Conservation (phyloP, 2,797 vertebrate genomes). For the Acridotheres tristis region DNA sequence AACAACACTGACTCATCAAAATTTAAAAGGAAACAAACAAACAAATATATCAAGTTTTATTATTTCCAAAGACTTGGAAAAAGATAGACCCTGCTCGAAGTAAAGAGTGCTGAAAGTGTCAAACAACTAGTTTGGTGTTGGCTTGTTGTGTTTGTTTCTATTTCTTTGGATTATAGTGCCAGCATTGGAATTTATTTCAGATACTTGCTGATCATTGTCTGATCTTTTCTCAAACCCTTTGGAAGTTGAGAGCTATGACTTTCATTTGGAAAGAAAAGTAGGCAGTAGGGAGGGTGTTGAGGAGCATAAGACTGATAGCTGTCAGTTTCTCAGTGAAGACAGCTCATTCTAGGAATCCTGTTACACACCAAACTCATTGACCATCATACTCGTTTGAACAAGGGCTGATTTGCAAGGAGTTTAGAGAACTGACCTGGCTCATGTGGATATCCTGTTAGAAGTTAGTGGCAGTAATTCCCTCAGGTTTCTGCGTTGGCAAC, state of each 20-base stretch:
- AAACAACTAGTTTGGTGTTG: background rate
- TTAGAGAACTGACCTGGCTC: background rate
- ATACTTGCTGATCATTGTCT: background rate
- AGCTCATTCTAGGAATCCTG: background rate
- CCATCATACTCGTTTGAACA: rapidly evolving
- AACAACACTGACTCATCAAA: background rate
- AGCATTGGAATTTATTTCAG: background rate
- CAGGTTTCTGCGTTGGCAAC: background rate
- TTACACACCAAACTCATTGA: rapidly evolving
- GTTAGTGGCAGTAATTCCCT: background rate
- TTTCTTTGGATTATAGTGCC: background rate
- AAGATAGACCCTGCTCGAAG: background rate
- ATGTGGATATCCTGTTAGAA: background rate
- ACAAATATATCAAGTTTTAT: background rate
- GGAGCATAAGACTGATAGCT: background rate
- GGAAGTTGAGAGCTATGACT: background rate
- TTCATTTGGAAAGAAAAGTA: background rate
- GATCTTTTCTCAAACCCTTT: background rate
- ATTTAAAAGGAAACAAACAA: background rate
- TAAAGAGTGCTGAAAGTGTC: background rate
- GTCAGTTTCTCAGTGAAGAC: background rate
- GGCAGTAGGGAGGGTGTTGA: no score
- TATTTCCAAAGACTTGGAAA: background rate
- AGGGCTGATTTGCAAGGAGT: rapidly evolving
- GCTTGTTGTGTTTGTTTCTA: background rate